phyloP scores from a whole-genome alignment of 92 coral and sea anemone genomes.

The Actinostola sp. region DNA sequence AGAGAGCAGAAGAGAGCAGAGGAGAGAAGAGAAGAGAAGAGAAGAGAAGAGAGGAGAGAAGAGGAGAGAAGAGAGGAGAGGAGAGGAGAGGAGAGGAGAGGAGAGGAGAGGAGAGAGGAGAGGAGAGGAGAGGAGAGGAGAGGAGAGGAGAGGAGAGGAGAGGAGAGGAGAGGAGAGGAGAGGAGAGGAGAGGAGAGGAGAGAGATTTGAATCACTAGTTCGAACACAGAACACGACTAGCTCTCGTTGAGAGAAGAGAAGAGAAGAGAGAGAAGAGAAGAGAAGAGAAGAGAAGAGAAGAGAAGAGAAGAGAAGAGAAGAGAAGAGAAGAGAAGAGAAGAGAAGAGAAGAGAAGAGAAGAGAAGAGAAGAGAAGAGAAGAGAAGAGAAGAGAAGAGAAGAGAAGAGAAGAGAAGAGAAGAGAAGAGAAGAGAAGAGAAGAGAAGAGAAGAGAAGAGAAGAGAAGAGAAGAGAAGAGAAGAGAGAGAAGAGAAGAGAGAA shows the following conservation, averaged over 20 bases:
- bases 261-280: background rate
- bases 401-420: too few relatives aligned
- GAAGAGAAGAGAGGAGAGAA: too few relatives aligned
- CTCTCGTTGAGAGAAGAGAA: background rate
- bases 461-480: too few relatives aligned
- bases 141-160: background rate
- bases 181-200: background rate
- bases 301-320: background rate
- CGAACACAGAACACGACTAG: too few relatives aligned
- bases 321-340: background rate
- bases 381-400: too few relatives aligned
- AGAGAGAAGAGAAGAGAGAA: too few relatives aligned
- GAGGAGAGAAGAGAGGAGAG: background rate
- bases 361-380: background rate
- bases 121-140: background rate
- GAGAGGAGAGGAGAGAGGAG: background rate
- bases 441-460: background rate
- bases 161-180: background rate
- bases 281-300: constrained; percentile 3
- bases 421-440: constrained; percentile 14
- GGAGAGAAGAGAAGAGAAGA: too few relatives aligned
- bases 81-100: background rate
- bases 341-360: constrained; percentile 1
- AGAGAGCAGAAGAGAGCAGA: too few relatives aligned
- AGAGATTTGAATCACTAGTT: too few relatives aligned